phyloP scores from a whole-genome alignment of 2,797 vertebrate species.

The Nannoperca obscura region DNA sequence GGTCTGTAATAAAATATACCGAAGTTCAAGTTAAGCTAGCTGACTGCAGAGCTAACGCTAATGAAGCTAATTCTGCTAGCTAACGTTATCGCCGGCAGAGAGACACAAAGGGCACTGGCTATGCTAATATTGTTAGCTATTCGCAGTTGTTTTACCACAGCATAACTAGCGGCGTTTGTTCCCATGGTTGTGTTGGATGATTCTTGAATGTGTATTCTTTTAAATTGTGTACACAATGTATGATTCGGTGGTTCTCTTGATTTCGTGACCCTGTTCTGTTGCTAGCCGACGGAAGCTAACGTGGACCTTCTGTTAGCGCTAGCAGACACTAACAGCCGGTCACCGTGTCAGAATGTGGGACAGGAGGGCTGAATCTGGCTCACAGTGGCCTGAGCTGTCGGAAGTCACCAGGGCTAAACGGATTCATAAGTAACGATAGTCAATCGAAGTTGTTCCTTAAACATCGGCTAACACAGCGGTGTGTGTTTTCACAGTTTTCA shows the following conservation, averaged over 20 bases:
- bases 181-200: neutral
- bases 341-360: conserved; percentile 55
- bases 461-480: too few species aligned
- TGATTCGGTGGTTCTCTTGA: neutral
- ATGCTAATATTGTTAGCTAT: conserved; percentile 19
- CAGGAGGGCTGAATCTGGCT: conserved; percentile 29
- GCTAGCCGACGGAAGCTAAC: conserved; percentile 39
- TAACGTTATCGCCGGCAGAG: conserved; percentile 36
- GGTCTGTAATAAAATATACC: conserved; percentile 79
- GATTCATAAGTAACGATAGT: neutral
- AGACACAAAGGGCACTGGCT: conserved; percentile 75
- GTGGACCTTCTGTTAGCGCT: conserved; percentile 31
- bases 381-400: conserved; percentile 45
- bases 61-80: conserved; percentile 49
- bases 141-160: neutral
- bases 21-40: conserved; percentile 46
- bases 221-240: accelerated
- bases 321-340: conserved; percentile 56
- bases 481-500: neutral
- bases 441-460: neutral
- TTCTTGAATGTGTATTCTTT: neutral
- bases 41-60: conserved; percentile 51
- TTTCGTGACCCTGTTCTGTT: conserved; percentile 11
- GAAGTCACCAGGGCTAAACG: neutral
- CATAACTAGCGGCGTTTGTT: neutral